These are phyloP conservation scores for Malurus alboscapulatus DNA, from an alignment of 2,113 vertebrate species.

Conservation along the genomic window DNA sequence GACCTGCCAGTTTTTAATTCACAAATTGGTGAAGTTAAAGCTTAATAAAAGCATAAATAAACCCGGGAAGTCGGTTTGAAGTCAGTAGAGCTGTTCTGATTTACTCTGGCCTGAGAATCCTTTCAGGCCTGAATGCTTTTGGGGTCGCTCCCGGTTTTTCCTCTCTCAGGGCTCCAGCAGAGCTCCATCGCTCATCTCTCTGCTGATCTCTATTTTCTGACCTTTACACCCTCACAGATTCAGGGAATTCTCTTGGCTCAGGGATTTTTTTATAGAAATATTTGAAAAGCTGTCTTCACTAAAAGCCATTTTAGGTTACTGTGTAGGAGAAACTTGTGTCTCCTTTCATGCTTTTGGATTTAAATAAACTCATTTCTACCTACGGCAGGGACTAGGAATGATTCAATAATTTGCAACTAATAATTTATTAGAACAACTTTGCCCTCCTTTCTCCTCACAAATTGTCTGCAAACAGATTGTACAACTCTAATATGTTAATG, in stretches of 20 bases:
- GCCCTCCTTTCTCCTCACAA: slow-evolving; percentile 19
- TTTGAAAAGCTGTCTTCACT: not conserved
- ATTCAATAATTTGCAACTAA: slow-evolving; percentile 25
- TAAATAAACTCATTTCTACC: not conserved
- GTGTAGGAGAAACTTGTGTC: not conserved
- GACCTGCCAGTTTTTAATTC: not conserved
- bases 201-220: not conserved
- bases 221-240: not conserved
- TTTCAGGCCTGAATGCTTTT: not conserved
- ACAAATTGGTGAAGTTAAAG: not conserved
- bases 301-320: not conserved
- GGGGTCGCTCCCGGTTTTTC: not conserved
- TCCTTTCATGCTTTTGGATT: not conserved
- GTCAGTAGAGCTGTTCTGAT: not conserved
- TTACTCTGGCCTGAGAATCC: not conserved
- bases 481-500: slow-evolving; percentile 14
- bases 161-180: not conserved
- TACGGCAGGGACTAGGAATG: not conserved
- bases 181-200: not conserved
- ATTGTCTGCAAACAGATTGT: slow-evolving; percentile 51
- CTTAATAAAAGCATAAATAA: not conserved
- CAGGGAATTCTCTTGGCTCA: not conserved
- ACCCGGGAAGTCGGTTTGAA: not conserved
- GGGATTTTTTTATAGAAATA: not conserved
- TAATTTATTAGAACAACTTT: slow-evolving; percentile 45